Conservation (phyloP, 2,113 vertebrate genomes). For the Cryptotis parvus region DNA sequence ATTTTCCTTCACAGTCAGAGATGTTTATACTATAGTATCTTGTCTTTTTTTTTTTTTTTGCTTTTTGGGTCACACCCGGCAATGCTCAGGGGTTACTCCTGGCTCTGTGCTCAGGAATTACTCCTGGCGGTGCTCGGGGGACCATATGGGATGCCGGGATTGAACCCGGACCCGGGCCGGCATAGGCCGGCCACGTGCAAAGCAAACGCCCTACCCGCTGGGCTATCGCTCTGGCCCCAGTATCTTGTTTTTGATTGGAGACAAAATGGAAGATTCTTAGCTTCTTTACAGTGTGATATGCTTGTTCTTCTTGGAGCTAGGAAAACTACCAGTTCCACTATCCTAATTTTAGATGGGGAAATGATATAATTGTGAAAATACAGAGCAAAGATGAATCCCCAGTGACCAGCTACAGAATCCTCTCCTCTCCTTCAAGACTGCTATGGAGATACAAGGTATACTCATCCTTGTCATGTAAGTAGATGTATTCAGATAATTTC, state of each 20-base stretch:
- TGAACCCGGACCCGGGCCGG: too few relatives aligned
- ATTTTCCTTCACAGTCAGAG: slow-evolving; percentile 12
- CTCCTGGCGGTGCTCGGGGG: too few relatives aligned
- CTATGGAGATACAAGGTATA: slow-evolving; percentile 44
- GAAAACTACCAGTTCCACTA: slow-evolving; percentile 3
- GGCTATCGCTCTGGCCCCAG: too few relatives aligned
- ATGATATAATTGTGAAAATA: slow-evolving; percentile 51
- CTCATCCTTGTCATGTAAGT: slow-evolving; percentile 48
- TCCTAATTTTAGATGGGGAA: slow-evolving; percentile 60
- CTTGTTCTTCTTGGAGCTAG: slow-evolving; percentile 4
- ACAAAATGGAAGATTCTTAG: background rate
- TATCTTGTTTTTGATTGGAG: background rate
- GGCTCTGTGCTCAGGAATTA: too few relatives aligned
- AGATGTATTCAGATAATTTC: slow-evolving; percentile 69
- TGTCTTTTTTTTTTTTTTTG: background rate
- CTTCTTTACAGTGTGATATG: background rate
- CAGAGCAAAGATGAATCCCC: slow-evolving; percentile 38
- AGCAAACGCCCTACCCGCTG: too few relatives aligned
- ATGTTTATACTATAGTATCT: background rate
- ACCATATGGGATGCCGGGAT: too few relatives aligned
- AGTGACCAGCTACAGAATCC: background rate
- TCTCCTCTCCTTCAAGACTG: background rate
- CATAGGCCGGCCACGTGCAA: too few relatives aligned
- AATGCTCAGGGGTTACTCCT: too few relatives aligned
- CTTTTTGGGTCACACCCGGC: too few relatives aligned